Evolutionary conservation across 1,140 invertebrate genomes (phyloP).

Genomic region (Aphis gossypii): DNA sequence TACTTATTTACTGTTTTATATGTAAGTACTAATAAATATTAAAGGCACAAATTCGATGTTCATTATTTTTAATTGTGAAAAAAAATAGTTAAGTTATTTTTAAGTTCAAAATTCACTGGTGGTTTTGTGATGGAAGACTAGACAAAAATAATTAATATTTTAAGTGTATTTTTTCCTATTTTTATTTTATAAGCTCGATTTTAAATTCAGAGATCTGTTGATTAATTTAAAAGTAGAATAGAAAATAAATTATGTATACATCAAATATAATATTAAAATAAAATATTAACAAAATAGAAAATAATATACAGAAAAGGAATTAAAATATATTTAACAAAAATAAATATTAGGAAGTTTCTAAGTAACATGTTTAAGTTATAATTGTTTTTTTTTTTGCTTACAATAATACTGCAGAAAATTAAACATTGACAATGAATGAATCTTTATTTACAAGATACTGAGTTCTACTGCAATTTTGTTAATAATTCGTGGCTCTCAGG

Average conservation of each 20-base stretch:
- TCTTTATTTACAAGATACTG: neutral
- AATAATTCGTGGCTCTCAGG: neutral
- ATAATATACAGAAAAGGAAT: slow-evolving; percentile 43
- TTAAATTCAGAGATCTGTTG: slow-evolving; percentile 53
- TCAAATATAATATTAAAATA: slow-evolving; percentile 48
- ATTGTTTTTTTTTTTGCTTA: slow-evolving; percentile 30
- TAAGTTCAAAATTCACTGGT: slow-evolving; percentile 35
- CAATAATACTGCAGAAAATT: neutral
- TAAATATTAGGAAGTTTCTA: slow-evolving; percentile 56
- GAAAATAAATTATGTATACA: slow-evolving; percentile 55
- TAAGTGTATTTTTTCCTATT: neutral
- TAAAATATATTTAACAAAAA: slow-evolving; percentile 57
- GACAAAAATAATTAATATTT: slow-evolving; percentile 36
- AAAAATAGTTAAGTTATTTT: slow-evolving; percentile 7
- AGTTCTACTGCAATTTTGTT: neutral
- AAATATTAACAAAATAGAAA: slow-evolving; percentile 56
- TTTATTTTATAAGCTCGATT: slow-evolving; percentile 40
- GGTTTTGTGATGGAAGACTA: slow-evolving; percentile 42
- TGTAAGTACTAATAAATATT: slow-evolving; percentile 50
- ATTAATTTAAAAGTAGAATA: slow-evolving; percentile 51
- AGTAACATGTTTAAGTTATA: slow-evolving; percentile 40
- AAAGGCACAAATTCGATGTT: slow-evolving; percentile 50
- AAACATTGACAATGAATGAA: neutral
- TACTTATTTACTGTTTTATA: neutral
- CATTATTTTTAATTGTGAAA: neutral